A percentile compares a stretch with the other conserved stretches of the same genome.
Evolutionary conservation across 2,113 vertebrate species (phyloP).

Genomic region (Oreochromis spilurus): DNA sequence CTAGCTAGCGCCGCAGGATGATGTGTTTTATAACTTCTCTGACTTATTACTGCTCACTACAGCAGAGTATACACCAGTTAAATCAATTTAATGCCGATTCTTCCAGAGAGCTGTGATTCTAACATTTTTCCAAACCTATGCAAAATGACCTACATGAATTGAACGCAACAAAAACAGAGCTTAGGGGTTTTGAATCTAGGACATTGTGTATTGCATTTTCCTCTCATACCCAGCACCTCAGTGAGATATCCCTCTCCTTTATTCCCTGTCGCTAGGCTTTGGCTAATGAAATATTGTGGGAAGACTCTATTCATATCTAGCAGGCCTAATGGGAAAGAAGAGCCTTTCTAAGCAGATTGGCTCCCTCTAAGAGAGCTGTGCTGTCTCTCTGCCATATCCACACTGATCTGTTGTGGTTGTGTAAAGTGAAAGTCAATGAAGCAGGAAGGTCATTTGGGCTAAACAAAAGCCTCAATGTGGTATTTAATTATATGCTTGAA

Average conservation of each 20-base stretch:
- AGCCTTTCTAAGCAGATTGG: conserved; percentile 47
- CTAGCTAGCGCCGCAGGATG: conserved; percentile 22
- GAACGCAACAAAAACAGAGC: conserved; percentile 33
- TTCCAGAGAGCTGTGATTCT: background rate
- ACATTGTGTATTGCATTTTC: conserved; percentile 30
- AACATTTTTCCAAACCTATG: conserved; percentile 26
- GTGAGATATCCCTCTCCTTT: conserved; percentile 17
- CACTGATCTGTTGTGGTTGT: conserved; percentile 21
- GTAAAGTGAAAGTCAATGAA: conserved; percentile 32
- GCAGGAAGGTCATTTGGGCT: conserved; percentile 22
- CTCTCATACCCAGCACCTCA: conserved; percentile 24
- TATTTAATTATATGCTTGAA: background rate
- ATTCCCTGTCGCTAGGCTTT: conserved; percentile 31
- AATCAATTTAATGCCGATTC: conserved; percentile 27
- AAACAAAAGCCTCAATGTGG: background rate
- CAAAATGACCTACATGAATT: conserved; percentile 57
- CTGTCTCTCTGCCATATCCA: background rate
- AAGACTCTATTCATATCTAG: conserved; percentile 51
- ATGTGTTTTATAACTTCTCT: conserved; percentile 40
- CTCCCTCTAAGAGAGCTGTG: conserved; percentile 9
- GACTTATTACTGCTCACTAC: conserved; percentile 41
- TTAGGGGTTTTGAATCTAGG: conserved; percentile 48
- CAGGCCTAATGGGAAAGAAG: conserved; percentile 25
- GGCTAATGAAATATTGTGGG: conserved; percentile 57
- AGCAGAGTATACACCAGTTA: background rate